A percentile compares a stretch with the other conserved stretches of the same genome.
phyloP scores from a whole-genome alignment of 2,113 vertebrate species.

The Panurus biarmicus region DNA sequence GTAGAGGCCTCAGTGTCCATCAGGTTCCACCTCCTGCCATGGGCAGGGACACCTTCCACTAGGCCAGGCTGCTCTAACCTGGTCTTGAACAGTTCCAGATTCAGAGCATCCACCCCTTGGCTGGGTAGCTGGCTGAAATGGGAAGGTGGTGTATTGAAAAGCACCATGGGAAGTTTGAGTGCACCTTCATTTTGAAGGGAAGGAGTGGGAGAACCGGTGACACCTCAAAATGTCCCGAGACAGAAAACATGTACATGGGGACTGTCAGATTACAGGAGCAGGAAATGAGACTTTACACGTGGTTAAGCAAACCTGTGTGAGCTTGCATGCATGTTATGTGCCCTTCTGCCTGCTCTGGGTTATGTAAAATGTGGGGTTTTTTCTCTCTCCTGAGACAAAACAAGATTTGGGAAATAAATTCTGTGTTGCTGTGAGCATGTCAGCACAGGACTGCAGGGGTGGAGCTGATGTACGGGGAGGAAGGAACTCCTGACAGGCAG shows the following conservation, averaged over 20 bases:
- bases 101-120: not conserved
- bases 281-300: not conserved
- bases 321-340: not conserved
- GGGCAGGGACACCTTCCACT: not conserved
- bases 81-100: not conserved
- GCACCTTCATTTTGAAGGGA: not conserved
- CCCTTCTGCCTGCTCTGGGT: not conserved
- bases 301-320: not conserved
- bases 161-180: not conserved
- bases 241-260: not conserved
- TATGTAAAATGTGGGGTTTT: not conserved
- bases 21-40: accelerated
- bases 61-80: not conserved
- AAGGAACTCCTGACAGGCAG: not conserved
- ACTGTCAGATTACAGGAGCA: not conserved
- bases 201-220: not conserved
- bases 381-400: not conserved
- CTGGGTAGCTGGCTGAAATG: not conserved
- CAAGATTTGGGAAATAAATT: not conserved
- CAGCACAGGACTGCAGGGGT: slow-evolving; percentile 8
- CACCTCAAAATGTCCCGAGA: not conserved
- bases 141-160: not conserved
- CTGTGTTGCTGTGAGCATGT: not conserved
- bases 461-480: not conserved
- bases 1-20: not conserved